Base-by-base conservation (phyloP, 2,797 vertebrate species). In the Mionectes olivaceus region DNA sequence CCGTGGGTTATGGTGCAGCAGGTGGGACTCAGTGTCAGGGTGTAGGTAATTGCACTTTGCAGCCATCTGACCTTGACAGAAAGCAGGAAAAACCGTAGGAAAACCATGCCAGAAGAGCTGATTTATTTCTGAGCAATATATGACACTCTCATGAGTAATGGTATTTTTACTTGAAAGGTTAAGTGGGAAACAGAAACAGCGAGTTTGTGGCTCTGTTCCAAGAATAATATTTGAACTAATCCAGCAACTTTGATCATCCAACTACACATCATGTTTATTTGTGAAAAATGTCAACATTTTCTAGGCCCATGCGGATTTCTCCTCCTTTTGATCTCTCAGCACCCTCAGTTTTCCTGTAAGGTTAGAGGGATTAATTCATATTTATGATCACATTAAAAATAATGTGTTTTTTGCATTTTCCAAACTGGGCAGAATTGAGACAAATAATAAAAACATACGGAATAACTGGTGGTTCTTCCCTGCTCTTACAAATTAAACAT, bases 11-110 rank as follows among this genome's bases (percentile, higher is more conserved):
- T 8, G 17, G 37, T 15, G 52, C n/a, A 46, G 87, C 33, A 18
- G 8, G 56, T 6, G 52, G 30, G 69, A 44, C 37, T 8, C 53
- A 11, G 43, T 1, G 28, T 24, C 73, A 41, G 28, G 0, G 0
- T 3, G 50, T 1, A 25, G 78, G 44, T 8, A 21, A 44, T 2
- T 28, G 61, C 50, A 24, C 33, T 0, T 0, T 19, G 16, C 13
- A 53, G n/a, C 57, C 0, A 0, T 3, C 35, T 33, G 70, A 44
- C 15, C 83, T 52, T 0, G 0, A 65, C 49, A 22, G 4, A 19
- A 32, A 43, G 57, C 59, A 77, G 37, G 19, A 5, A 35, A 55
- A 46, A 0, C 21, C 35, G 44, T 0, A 56, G 67, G 39, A 39
- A 46, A 33, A 70, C 5, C 65, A 67, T 43, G 16, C 49, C 41